Percentiles rank a stretch among this genome's conserved stretches.
Conservation (phyloP, 2,888 invertebrate genomes). For the Polylopha cassiicola region DNA sequence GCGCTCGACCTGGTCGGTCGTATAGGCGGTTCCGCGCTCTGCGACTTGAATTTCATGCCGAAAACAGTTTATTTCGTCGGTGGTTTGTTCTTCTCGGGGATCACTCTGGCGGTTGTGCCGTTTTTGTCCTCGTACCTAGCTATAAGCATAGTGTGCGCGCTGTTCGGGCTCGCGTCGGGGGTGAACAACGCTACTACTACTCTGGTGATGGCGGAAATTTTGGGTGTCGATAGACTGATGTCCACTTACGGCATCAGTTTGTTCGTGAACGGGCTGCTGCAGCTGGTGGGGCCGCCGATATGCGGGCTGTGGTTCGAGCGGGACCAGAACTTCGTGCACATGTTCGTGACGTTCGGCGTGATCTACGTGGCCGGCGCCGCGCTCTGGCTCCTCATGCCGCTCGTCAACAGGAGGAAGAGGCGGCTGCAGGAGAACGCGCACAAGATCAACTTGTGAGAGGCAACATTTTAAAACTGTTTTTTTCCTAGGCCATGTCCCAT, state of each 20-base stretch:
- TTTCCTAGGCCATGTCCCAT: too few species aligned
- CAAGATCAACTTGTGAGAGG: too few species aligned
- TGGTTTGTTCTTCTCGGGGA: conserved; percentile 85
- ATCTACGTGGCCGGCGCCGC: conserved; percentile 84
- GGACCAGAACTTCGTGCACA: conserved; percentile 80
- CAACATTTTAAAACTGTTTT: too few species aligned
- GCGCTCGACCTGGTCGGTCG: conserved; percentile 88
- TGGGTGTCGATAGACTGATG: conserved; percentile 89
- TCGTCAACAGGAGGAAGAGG: conserved; percentile 73
- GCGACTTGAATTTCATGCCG: conserved; percentile 86
- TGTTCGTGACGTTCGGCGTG: conserved; percentile 86
- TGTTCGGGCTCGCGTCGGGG: conserved; percentile 89
- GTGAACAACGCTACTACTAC: conserved; percentile 91
- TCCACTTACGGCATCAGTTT: conserved; percentile 92
- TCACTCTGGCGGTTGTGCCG: conserved; percentile 84
- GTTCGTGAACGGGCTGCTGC: conserved; percentile 89
- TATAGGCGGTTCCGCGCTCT: conserved; percentile 89
- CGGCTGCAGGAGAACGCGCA: conserved; percentile 28
- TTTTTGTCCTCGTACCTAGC: conserved; percentile 79
- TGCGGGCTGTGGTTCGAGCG: conserved; percentile 84
- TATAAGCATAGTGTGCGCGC: conserved; percentile 82
- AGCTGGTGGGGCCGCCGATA: conserved; percentile 87
- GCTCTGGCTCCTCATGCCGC: conserved; percentile 87
- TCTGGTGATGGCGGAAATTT: conserved; percentile 90
- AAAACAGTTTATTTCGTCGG: conserved; percentile 90